Evolutionary conservation across 2,888 invertebrate genomes (phyloP).

Genomic region (Thereva unica): DNA sequence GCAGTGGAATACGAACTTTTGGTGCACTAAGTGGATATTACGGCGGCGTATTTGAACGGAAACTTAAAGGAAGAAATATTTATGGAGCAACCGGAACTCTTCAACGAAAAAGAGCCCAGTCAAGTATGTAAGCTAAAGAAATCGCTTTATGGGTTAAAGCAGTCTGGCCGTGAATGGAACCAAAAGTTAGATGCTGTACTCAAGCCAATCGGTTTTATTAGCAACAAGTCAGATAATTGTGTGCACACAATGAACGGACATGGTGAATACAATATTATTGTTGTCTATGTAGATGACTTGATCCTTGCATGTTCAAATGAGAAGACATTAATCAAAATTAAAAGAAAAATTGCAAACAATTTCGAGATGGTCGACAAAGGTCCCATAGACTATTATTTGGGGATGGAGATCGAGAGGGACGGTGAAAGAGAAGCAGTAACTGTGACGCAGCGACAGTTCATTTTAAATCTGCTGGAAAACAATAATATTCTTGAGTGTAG

Average conservation of each 20-base stretch:
- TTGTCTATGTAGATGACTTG: slow-evolving; percentile 39
- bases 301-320: slow-evolving; percentile 4
- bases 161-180: slow-evolving; percentile 45
- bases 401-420: slow-evolving; percentile 22
- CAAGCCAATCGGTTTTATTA: slow-evolving; percentile 38
- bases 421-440: neutral
- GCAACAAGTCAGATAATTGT: slow-evolving; percentile 39
- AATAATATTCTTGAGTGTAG: neutral
- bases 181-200: slow-evolving; percentile 40
- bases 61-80: slow-evolving; percentile 41
- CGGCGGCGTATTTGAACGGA: slow-evolving; percentile 43
- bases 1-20: slow-evolving; percentile 42
- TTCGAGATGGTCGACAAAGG: slow-evolving; percentile 25
- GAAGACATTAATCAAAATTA: neutral
- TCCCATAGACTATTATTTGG: slow-evolving; percentile 17
- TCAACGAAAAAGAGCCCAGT: slow-evolving; percentile 35
- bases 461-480: slow-evolving; percentile 1
- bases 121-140: slow-evolving; percentile 43
- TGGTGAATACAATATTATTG: slow-evolving; percentile 39
- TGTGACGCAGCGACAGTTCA: neutral
- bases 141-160: slow-evolving; percentile 45
- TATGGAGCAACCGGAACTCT: slow-evolving; percentile 42
- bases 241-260: slow-evolving; percentile 35
- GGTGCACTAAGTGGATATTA: slow-evolving; percentile 44
- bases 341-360: neutral